Base-by-base conservation (phyloP, 2,113 vertebrate species). In the Corynorhinus townsendii region DNA sequence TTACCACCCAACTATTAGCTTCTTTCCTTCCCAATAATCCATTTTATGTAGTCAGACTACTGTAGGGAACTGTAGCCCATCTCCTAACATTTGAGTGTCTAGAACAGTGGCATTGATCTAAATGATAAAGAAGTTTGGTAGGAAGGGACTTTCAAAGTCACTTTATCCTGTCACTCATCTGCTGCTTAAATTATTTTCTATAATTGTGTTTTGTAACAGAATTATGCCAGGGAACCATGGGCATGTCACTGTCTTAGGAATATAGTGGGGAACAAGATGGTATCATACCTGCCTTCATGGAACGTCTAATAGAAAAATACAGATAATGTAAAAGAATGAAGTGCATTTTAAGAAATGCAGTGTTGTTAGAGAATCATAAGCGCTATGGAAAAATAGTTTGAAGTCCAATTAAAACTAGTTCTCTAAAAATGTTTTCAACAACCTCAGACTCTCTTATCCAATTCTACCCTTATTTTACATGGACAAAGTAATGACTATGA, bases 1-100 rank as follows among this genome's bases (percentile, higher is more conserved):
- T 97, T 97, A 86, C 54, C 22, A 49, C 54, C 81, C 43, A 81
- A 14, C 28, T 91, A 56, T 79, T 86, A 22, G 5, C 16, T 30
- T 75, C 77, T 87, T 43, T 54, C 28, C 12, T 26, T 24, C 40
- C 81, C 75, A 20, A 71, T 75, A 86, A 92, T 95, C 30, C 30
- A 81, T 81, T 72, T 93, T 82, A 91, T 82, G 11, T 66, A 91
- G 54, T 22, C 68, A 95, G 82, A 19, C 4, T 95, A 43, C 22
- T 86, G 43, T 38, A 56, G 80, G 89, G 28, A 4, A 6, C 47
- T 85, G 28, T 10, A 49, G 16, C 20, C 24, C n/a, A 10, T 71
- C 47, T 92, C 68, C 73, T 94, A 83, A 69, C 38, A 79, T 62
- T 80, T 82, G 38, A 84, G 40, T 56, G 7, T 71, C 19, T 33